Evolutionary conservation across 2,888 invertebrate species (phyloP).

Genomic region (Eupithecia abbreviata): DNA sequence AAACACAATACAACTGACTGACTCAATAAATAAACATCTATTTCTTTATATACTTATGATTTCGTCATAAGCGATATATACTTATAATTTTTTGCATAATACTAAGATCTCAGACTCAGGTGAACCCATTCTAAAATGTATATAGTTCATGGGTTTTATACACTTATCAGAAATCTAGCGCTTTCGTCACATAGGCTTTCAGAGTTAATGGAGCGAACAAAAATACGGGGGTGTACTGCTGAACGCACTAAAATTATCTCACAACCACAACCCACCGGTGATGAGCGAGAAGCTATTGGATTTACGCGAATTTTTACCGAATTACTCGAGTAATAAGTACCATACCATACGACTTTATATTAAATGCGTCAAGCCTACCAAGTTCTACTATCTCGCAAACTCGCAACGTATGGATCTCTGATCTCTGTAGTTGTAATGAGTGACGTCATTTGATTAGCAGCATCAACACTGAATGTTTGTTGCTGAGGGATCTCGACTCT

Average conservation of each 20-base stretch:
- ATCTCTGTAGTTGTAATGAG: background rate
- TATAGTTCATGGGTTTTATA: background rate
- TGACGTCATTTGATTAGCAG: slow-evolving; percentile 35
- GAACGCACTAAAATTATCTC: too few relatives aligned
- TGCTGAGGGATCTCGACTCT: slow-evolving; percentile 23
- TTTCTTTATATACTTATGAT: background rate
- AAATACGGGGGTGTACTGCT: too few relatives aligned
- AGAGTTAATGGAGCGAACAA: too few relatives aligned
- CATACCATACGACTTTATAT: too few relatives aligned
- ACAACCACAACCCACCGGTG: too few relatives aligned
- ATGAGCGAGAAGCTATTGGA: too few relatives aligned
- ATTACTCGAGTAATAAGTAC: too few relatives aligned
- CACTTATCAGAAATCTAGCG: background rate
- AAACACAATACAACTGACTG: slow-evolving; percentile 3
- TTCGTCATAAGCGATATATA: background rate
- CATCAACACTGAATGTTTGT: slow-evolving; percentile 29
- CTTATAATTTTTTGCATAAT: too few relatives aligned
- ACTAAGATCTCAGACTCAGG: background rate
- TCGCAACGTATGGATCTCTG: background rate
- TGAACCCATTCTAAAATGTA: background rate
- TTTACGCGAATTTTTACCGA: too few relatives aligned
- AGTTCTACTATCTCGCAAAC: background rate
- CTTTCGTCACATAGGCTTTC: background rate
- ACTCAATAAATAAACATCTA: background rate
- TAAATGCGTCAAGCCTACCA: background rate